Percentiles rank a stretch among this genome's conserved stretches.
Conservation (phyloP, 2,797 vertebrate species). For the Protosalanx chinensis region DNA sequence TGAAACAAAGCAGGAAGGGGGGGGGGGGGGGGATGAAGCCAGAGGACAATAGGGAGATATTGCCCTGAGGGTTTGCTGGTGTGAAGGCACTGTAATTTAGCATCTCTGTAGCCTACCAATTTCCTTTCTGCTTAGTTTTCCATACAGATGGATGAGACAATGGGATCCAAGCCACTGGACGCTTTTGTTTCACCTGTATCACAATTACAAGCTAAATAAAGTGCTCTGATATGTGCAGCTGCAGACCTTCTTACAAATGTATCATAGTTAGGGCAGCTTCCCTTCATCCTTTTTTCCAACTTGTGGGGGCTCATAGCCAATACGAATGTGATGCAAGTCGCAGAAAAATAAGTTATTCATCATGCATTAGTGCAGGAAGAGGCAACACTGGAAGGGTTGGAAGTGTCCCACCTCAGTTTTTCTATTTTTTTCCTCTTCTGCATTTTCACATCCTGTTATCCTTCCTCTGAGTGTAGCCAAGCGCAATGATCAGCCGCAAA, state of each 20-base stretch:
- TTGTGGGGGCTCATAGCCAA: slow-evolving; percentile 25
- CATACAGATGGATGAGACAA: slow-evolving; percentile 39
- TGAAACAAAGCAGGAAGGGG: slow-evolving; percentile 35
- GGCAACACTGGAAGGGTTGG: too few species aligned
- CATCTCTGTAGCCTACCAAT: slow-evolving; percentile 35
- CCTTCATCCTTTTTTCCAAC: slow-evolving; percentile 36
- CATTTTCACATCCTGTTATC: too few species aligned
- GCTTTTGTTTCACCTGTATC: slow-evolving; percentile 42
- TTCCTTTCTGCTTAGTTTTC: slow-evolving; percentile 47
- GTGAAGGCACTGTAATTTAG: slow-evolving; percentile 51
- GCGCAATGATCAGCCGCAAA: too few species aligned
- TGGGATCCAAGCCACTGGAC: slow-evolving; percentile 28
- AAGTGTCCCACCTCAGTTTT: too few species aligned
- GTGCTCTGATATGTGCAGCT: slow-evolving; percentile 45
- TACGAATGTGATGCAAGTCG: slow-evolving; percentile 26
- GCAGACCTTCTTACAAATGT: slow-evolving; percentile 27
- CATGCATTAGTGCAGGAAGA: too few species aligned
- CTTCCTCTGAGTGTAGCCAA: too few species aligned
- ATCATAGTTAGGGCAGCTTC: slow-evolving; percentile 20
- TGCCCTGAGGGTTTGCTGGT: slow-evolving; percentile 31
- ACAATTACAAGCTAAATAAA: slow-evolving; percentile 48
- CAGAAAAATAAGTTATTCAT: not conserved
- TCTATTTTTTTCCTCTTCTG: too few species aligned
- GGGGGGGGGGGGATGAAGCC: slow-evolving; percentile 38
- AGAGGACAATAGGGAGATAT: slow-evolving; percentile 38